Evolutionary conservation across 2,888 invertebrate genomes (phyloP).

Genomic region (Caenorhabditis imperialis): DNA sequence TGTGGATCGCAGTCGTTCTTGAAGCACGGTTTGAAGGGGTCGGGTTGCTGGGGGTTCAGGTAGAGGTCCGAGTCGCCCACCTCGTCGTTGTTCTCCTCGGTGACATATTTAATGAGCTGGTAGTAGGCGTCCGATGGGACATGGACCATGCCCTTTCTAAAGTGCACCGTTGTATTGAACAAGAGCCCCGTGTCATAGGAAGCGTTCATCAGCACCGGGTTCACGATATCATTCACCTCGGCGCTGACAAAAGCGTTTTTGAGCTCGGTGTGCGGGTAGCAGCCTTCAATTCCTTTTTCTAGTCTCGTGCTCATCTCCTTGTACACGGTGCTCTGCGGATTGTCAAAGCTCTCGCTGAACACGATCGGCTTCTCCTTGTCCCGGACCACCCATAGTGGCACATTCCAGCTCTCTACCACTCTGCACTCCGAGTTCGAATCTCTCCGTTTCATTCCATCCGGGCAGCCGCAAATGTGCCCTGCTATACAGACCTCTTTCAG

Average conservation of each 20-base stretch:
- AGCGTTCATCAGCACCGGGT: slow-evolving; percentile 72
- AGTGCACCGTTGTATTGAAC: slow-evolving; percentile 77
- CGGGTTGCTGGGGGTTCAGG: slow-evolving; percentile 74
- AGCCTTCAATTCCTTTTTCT: slow-evolving; percentile 72
- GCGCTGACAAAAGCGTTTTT: slow-evolving; percentile 71
- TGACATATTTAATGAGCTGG: slow-evolving; percentile 71
- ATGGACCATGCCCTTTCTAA: slow-evolving; percentile 75
- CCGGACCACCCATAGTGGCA: slow-evolving; percentile 76
- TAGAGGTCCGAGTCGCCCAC: slow-evolving; percentile 76
- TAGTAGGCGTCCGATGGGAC: slow-evolving; percentile 75
- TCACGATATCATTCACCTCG: slow-evolving; percentile 76
- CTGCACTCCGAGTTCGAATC: slow-evolving; percentile 67
- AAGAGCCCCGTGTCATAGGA: slow-evolving; percentile 76
- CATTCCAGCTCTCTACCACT: slow-evolving; percentile 74
- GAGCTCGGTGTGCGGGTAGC: slow-evolving; percentile 75
- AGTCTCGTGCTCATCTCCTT: slow-evolving; percentile 61
- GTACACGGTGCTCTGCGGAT: slow-evolving; percentile 71
- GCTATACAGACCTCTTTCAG: slow-evolving; percentile 74
- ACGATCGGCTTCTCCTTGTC: slow-evolving; percentile 68
- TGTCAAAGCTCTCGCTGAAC: slow-evolving; percentile 69
- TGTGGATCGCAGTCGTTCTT: slow-evolving; percentile 75
- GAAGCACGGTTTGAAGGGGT: slow-evolving; percentile 78
- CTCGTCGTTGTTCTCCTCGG: slow-evolving; percentile 73
- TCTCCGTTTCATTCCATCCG: slow-evolving; percentile 73
- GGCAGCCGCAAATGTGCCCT: slow-evolving; percentile 75